These are phyloP conservation scores for Ovis canadensis DNA, from an alignment of 2,113 vertebrate species.

Conservation along the genomic window DNA sequence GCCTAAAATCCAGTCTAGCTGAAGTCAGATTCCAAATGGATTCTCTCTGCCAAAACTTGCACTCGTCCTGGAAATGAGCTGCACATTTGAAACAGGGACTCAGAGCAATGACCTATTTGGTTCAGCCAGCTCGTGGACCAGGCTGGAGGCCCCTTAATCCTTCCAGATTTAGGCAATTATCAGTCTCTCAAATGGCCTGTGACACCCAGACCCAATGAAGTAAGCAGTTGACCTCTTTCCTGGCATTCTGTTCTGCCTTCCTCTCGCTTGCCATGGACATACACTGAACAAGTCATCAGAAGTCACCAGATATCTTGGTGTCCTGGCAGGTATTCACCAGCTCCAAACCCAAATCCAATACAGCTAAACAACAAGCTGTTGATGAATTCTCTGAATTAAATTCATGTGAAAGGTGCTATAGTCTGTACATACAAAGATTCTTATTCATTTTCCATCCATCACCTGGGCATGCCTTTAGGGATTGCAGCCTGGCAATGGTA, in stretches of 20 bases:
- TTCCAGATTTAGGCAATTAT: not conserved
- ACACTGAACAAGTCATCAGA: conserved; percentile 19
- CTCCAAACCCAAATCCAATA: conserved; percentile 2
- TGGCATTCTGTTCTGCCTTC: not conserved
- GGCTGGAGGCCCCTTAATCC: not conserved
- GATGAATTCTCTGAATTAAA: conserved; percentile 49
- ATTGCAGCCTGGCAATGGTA: not conserved
- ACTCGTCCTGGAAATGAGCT: not conserved
- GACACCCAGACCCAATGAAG: not conserved
- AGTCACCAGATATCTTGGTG: not conserved
- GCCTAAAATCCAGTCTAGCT: not conserved
- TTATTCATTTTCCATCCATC: conserved; percentile 40
- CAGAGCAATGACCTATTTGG: not conserved
- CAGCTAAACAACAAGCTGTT: conserved; percentile 35
- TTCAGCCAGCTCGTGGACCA: not conserved
- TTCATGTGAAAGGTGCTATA: conserved; percentile 36
- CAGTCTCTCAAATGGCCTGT: not conserved
- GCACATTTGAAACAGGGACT: not conserved
- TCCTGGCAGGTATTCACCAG: not conserved
- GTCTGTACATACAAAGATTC: conserved; percentile 41
- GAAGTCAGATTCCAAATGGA: conserved; percentile 9
- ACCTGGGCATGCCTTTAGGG: conserved; percentile 41
- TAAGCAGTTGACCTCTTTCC: not conserved
- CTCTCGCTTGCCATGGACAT: not conserved
- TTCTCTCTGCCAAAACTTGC: conserved; percentile 20